Evolutionary conservation across 2,888 invertebrate species (phyloP).

Genomic region (Sceliomorpha sp.): DNA sequence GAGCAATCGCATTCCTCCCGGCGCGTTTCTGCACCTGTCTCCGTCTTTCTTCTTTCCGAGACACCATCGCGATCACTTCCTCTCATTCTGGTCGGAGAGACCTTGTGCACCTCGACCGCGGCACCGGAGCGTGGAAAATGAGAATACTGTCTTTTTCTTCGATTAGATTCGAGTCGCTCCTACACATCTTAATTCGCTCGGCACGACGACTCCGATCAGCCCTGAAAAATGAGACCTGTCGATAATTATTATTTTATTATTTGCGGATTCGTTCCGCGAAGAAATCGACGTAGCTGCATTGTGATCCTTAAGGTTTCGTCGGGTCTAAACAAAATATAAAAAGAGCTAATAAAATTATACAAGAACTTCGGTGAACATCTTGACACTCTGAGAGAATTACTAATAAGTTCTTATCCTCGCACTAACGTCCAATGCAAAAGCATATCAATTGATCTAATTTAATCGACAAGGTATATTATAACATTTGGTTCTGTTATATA

Average conservation of each 20-base stretch:
- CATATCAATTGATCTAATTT: too few species aligned
- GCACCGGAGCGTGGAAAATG: slow-evolving; percentile 66
- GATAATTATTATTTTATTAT: not conserved
- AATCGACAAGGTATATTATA: too few species aligned
- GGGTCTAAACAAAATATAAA: too few species aligned
- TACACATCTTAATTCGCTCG: slow-evolving; percentile 19
- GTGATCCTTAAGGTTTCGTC: too few species aligned
- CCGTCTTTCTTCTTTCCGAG: slow-evolving; percentile 18
- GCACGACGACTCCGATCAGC: not conserved
- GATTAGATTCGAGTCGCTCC: slow-evolving; percentile 19
- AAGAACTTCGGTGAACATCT: too few species aligned
- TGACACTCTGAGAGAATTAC: too few species aligned
- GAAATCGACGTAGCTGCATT: too few species aligned
- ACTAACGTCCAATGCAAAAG: too few species aligned
- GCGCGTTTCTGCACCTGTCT: slow-evolving; percentile 52
- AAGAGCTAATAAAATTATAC: too few species aligned
- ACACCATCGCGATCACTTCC: slow-evolving; percentile 43
- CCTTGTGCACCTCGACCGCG: slow-evolving; percentile 63
- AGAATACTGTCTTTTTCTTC: slow-evolving; percentile 57
- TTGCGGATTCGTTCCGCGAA: too few species aligned
- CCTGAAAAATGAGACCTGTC: not conserved
- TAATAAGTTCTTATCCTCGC: too few species aligned
- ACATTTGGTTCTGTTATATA: too few species aligned
- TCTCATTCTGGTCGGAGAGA: slow-evolving; percentile 53
- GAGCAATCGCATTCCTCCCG: slow-evolving; percentile 64